Evolutionary conservation across 2,797 vertebrate genomes (phyloP), one percentile per base, ranked within the genome.

Genomic region (Gobionotothen gibberifrons): DNA sequence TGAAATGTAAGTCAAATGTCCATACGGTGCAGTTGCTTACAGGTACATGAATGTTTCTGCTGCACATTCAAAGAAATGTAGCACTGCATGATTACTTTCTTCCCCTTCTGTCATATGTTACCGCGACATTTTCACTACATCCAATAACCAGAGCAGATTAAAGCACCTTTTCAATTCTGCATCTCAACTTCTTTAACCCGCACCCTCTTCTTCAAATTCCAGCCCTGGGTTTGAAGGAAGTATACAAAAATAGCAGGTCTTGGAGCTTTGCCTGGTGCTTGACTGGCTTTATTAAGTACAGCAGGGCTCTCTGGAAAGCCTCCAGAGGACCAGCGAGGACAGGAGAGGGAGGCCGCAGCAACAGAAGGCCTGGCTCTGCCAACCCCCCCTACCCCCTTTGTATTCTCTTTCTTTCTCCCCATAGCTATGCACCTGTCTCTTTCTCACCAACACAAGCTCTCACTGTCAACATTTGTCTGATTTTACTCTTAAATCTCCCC

Each of bases 271-370:
- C 96, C 96, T 92, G 92, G 93, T 92, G 91, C 94, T 94, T 94
- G 94, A 95, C 95, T 96, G 95, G 95, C 89, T 97, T 96, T 93
- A 97, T 96, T 96, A 96, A 96, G 95, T 95, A 93, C 95, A 95
- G 95, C 93, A 92, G 92, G 87, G 80, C 88, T 95, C 85, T 85
- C 83, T 97, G 96, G 96, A 95, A 94, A 91, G 56, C 56, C 91
- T 95, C 95, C 95, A 96, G 90, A 90, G 89, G 88, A 93, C 85
- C 90, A 76, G 89, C 32, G 78, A 88, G 88, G 82, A 85, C 78
- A 85, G 85, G 82, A 87, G 90, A 88, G 86, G 80, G 78, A 87
- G 86, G 89, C 87, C 84, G 68, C 81, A 46, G 87, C 84, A 90
- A 93, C 91, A 92, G 90, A 92, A 91, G 88, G 89, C 85, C 85